phyloP scores from a whole-genome alignment of 2,113 vertebrate genomes.

The Epinephelus fuscoguttatus region DNA sequence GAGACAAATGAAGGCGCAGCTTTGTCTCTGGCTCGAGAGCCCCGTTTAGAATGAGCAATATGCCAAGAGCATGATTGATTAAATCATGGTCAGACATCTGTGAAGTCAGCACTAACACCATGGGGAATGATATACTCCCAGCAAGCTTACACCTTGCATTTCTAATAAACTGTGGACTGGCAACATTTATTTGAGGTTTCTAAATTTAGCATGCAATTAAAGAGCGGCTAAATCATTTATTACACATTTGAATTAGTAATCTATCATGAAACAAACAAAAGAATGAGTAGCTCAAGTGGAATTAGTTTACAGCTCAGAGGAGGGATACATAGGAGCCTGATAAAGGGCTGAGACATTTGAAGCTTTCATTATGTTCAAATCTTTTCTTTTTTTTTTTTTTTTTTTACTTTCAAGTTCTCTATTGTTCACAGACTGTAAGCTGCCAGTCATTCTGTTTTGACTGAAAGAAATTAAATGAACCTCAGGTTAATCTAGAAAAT shows the following conservation, averaged over 20 bases:
- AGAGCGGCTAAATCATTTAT: conserved; percentile 54
- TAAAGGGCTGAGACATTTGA: conserved; percentile 22
- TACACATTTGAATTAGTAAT: conserved; percentile 50
- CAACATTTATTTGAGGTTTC: conserved; percentile 33
- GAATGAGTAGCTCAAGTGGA: conserved; percentile 46
- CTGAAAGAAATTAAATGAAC: conserved; percentile 60
- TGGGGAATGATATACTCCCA: conserved; percentile 57
- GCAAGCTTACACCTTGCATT: conserved; percentile 61
- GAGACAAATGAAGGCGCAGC: conserved; percentile 22
- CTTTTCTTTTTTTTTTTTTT: background rate
- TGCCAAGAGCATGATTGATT: conserved; percentile 66
- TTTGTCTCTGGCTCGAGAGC: conserved; percentile 51
- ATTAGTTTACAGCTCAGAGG: conserved; percentile 47
- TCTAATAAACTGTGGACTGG: conserved; percentile 51
- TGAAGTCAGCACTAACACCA: conserved; percentile 72
- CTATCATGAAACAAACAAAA: conserved; percentile 60
- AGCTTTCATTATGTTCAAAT: conserved; percentile 46
- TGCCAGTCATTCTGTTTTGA: conserved; percentile 53
- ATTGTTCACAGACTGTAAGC: conserved; percentile 24
- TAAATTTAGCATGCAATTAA: conserved; percentile 73
- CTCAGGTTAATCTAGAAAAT: conserved; percentile 65
- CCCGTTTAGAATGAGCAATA: conserved; percentile 57
- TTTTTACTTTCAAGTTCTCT: conserved; percentile 12
- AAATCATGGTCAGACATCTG: conserved; percentile 75
- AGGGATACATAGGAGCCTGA: conserved; percentile 5